Evolutionary conservation across 2,113 vertebrate species (phyloP).

Genomic region (Myotis brandtii): DNA sequence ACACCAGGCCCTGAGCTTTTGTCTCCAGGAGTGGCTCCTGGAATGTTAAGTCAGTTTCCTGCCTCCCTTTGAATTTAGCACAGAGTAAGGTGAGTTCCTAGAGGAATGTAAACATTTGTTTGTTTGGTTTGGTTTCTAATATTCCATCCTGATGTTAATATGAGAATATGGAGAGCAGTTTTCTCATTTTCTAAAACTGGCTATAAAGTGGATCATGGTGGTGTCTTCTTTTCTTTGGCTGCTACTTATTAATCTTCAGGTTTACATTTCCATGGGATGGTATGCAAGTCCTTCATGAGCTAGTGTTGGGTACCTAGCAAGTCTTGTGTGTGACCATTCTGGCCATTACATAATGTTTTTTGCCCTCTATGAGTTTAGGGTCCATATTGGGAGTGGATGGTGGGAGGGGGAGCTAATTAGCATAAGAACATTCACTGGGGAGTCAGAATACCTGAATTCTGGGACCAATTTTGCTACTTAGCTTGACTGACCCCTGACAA

Average conservation of each 20-base stretch:
- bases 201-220: not conserved
- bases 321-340: not conserved
- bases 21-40: not conserved
- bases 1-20: not conserved
- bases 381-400: not conserved
- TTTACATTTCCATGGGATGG: not conserved
- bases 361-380: not conserved
- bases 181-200: not conserved
- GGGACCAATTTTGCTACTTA: not conserved
- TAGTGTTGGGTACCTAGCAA: not conserved
- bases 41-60: not conserved
- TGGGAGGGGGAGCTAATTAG: not conserved
- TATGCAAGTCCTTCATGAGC: not conserved
- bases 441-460: not conserved
- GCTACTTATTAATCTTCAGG: not conserved
- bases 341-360: not conserved
- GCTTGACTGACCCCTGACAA: not conserved
- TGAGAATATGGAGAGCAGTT: not conserved
- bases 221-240: not conserved
- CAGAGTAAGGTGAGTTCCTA: not conserved
- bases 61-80: not conserved
- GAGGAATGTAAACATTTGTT: not conserved
- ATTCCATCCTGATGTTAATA: not conserved
- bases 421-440: not conserved
- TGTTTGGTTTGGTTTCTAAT: not conserved